These are phyloP conservation scores for Centropyge bicolor DNA, from an alignment of 2,797 vertebrate species.

Conservation along the genomic window DNA sequence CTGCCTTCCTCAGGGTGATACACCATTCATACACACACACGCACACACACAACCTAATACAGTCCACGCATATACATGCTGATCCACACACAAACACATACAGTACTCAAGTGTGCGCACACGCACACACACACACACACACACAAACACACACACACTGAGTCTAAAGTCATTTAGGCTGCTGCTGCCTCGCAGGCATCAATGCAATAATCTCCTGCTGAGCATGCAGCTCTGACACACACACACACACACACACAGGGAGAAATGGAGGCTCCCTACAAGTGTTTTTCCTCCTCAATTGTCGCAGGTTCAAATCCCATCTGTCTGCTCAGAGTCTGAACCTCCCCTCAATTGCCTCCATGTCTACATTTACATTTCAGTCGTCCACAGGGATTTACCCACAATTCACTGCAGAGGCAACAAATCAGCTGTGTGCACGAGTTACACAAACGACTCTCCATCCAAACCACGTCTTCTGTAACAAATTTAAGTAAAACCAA, in stretches of 20 bases:
- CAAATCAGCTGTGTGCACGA: not conserved
- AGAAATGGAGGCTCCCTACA: not conserved
- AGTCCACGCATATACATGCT: conserved; percentile 1
- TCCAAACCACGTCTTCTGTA: not conserved
- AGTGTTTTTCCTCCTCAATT: not conserved
- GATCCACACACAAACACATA: conserved; percentile 12
- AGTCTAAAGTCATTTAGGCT: conserved; percentile 55
- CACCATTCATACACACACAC: conserved; percentile 33
- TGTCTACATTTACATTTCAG: conserved; percentile 41
- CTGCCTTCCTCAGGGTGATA: conserved; percentile 41
- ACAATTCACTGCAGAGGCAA: conserved; percentile 14
- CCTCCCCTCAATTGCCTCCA: conserved; percentile 5
- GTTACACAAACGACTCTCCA: not conserved
- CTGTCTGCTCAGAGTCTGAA: conserved; percentile 19
- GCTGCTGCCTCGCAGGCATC: conserved; percentile 51
- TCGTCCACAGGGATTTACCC: conserved; percentile 37
- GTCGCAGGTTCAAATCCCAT: conserved; percentile 39
- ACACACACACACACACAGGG: conserved; percentile 1
- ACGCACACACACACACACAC: conserved; percentile 8
- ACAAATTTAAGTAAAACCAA: not conserved
- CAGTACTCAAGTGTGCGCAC: not conserved
- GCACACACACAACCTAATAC: conserved; percentile 1
- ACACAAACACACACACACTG: conserved; percentile 2
- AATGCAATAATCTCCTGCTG: conserved; percentile 60
- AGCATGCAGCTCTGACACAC: conserved; percentile 39